A percentile compares a stretch with the other conserved stretches of the same genome.
Evolutionary conservation across 2,888 invertebrate species (phyloP).

Genomic region (Mylabris sibirica): DNA sequence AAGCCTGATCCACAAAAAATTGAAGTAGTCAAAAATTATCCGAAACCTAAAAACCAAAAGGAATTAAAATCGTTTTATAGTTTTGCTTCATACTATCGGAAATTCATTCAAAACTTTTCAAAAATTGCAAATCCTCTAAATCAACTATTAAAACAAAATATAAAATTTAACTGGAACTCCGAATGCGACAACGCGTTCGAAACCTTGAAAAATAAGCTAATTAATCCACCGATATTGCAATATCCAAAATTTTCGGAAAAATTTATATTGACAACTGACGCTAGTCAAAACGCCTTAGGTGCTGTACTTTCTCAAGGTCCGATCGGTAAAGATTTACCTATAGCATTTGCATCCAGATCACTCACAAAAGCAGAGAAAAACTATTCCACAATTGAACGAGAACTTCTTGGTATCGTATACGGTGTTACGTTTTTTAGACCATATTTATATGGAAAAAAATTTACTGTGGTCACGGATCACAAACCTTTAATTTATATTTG

Average conservation of each 20-base stretch:
- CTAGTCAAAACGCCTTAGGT: too few species aligned
- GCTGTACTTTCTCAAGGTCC: conserved; percentile 48
- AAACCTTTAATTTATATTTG: conserved; percentile 43
- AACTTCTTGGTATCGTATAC: conserved; percentile 50
- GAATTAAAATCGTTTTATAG: conserved; percentile 24
- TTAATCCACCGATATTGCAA: conserved; percentile 34
- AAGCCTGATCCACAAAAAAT: conserved; percentile 52
- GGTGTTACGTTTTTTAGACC: conserved; percentile 47
- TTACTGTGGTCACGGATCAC: conserved; percentile 48
- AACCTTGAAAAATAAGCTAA: too few species aligned
- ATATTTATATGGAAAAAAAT: conserved; percentile 48
- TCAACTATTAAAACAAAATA: conserved; percentile 37
- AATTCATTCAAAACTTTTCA: conserved; percentile 44
- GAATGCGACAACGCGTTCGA: too few species aligned
- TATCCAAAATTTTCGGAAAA: conserved; percentile 46
- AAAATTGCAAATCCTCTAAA: conserved; percentile 45
- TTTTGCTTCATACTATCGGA: conserved; percentile 48
- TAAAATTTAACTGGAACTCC: conserved; percentile 38
- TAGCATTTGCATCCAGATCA: conserved; percentile 37
- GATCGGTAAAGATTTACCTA: conserved; percentile 49
- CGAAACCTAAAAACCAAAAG: conserved; percentile 41
- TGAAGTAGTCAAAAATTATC: conserved; percentile 41
- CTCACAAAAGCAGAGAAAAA: conserved; percentile 45
- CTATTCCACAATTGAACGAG: conserved; percentile 47
- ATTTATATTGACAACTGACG: conserved; percentile 28